phyloP scores from a whole-genome alignment of 2,113 vertebrate genomes.

The Nanorana parkeri region DNA sequence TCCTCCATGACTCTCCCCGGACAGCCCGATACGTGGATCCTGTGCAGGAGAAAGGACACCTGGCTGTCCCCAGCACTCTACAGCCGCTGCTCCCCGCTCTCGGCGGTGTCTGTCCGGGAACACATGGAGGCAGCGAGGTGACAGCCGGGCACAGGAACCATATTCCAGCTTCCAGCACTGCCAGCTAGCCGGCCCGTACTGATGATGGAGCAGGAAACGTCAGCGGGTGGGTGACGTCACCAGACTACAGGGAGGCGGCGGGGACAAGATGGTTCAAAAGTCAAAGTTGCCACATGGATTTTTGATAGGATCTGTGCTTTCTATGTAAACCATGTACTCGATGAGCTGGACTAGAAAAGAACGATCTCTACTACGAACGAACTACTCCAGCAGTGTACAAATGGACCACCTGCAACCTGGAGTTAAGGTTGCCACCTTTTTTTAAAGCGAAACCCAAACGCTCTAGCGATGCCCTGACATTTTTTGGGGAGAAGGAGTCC shows the following conservation, averaged over 20 bases:
- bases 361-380: too few relatives aligned
- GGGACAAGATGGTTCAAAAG: background rate
- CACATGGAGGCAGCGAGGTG: background rate
- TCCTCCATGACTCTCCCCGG: constrained; percentile 76
- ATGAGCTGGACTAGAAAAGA: too few relatives aligned
- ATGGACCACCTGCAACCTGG: too few relatives aligned
- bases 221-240: background rate
- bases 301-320: too few relatives aligned
- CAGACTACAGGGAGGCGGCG: background rate
- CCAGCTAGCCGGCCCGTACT: constrained; percentile 17
- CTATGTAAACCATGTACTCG: too few relatives aligned
- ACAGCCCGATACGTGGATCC: background rate
- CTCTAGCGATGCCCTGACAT: too few relatives aligned
- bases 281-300: too few relatives aligned
- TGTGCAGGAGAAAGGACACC: background rate
- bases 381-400: too few relatives aligned
- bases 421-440: too few relatives aligned
- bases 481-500: too few relatives aligned
- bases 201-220: constrained; percentile 14
- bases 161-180: constrained; percentile 39
- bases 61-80: background rate
- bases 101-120: background rate
- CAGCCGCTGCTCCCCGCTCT: background rate
- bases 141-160: background rate
- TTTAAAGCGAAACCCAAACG: too few relatives aligned